phyloP scores from a whole-genome alignment of 2,797 vertebrate genomes.

The Hippopotamyrus pictus region DNA sequence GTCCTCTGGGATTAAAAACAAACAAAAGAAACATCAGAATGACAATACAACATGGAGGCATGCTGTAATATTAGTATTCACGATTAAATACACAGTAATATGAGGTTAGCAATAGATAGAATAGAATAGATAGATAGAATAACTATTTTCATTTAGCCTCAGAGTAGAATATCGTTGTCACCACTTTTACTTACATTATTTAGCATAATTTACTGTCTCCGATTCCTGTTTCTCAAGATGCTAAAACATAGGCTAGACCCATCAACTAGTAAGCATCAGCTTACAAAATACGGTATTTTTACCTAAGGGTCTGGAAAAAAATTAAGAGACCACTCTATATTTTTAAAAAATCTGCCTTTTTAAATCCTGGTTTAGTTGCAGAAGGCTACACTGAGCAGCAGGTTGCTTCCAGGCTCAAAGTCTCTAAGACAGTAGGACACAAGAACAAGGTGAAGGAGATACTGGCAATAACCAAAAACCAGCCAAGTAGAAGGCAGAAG shows the following conservation, averaged over 20 bases:
- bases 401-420: too few relatives aligned
- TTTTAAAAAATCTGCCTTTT: too few relatives aligned
- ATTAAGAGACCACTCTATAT: too few relatives aligned
- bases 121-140: too few relatives aligned
- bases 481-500: too few relatives aligned
- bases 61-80: not conserved
- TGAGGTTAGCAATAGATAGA: not conserved
- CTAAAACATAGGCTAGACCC: not conserved
- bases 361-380: too few relatives aligned
- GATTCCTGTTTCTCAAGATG: not conserved
- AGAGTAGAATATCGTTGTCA: not conserved
- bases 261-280: not conserved
- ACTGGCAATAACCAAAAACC: too few relatives aligned
- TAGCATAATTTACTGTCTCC: not conserved
- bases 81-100: not conserved
- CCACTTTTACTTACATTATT: not conserved
- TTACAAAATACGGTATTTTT: not conserved
- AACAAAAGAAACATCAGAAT: not conserved
- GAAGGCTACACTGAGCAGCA: too few relatives aligned
- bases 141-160: not conserved
- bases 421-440: too few relatives aligned
- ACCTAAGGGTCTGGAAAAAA: too few relatives aligned
- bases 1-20: slow-evolving; percentile 57
- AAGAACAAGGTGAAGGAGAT: too few relatives aligned
- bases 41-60: not conserved